Evolutionary conservation across 2,797 vertebrate species (phyloP), one percentile per base, ranked within the genome.

Genomic region (Halcyon leucocephala): DNA sequence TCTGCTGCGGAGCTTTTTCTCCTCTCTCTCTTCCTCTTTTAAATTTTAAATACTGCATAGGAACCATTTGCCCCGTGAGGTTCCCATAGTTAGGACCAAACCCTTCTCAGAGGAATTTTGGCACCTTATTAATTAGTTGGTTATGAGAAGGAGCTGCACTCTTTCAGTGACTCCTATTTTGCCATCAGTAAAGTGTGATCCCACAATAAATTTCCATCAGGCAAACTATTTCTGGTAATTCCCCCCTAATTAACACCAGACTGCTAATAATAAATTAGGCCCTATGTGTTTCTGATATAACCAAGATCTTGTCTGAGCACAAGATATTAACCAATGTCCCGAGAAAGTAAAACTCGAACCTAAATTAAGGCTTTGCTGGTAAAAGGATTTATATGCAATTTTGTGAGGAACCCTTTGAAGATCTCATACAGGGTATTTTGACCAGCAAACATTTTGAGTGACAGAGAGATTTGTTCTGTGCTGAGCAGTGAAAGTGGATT

Each of bases 181-280:
- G 73, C 98, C 97, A 97, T 98, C 98, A 97, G 98, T 97, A 98
- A 98, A 98, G 98, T 97, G 97, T 97, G 98, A 98, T 97, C 96
- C 96, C 91, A 96, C 96, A 98, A 98, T 98, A 98, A 98, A 98
- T 98, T 98, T 98, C 98, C 97, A 98, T 97, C 94, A 97, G 97
- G 97, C 97, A 97, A 98, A 97, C 98, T 98, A 98, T 98, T 98
- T 98, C 98, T 98, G 98, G 98, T 98, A 98, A 98, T 98, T 98
- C 97, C 96, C 96, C 96, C 95, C 98, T 98, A 98, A 98, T 98
- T 98, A 98, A 98, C 98, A 98, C 98, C 98, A 98, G 98, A 91
- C 96, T 82, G 90, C 98, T 98, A 98, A 98, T 98, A 98, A 98
- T 97, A 98, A 98, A 98, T 97, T 97, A 98, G 98, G 86, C 69